Conservation (phyloP, 2,888 invertebrate species). For the Heliconius aoede region DNA sequence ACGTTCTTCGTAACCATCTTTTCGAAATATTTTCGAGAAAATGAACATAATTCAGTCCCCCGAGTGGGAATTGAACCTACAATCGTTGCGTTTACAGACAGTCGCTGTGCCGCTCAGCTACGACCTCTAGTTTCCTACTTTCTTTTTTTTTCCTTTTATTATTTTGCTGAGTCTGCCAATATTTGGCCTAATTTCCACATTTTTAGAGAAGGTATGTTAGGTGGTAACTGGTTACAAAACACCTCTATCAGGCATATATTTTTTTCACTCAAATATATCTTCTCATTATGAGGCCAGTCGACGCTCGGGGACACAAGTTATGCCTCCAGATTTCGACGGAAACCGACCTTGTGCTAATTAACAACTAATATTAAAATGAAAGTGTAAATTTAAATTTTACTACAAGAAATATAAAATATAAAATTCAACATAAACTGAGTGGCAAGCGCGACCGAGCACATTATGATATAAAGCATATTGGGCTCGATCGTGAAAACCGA, state of each 20-base stretch:
- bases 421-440: conserved; percentile 21
- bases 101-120: too few species aligned
- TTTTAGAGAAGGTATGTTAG: neutral
- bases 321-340: too few species aligned
- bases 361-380: too few species aligned
- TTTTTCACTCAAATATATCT: neutral
- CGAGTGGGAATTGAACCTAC: neutral
- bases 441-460: conserved; percentile 4
- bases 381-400: neutral
- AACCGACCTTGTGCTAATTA: too few species aligned
- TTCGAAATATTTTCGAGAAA: neutral
- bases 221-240: neutral
- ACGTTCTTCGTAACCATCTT: too few species aligned
- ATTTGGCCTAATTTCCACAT: neutral
- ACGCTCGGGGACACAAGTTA: too few species aligned
- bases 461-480: conserved; percentile 43
- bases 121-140: too few species aligned
- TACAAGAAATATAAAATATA: neutral
- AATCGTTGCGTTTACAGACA: too few species aligned
- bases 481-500: conserved; percentile 37
- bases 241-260: too few species aligned
- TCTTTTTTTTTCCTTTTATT: too few species aligned
- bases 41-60: neutral
- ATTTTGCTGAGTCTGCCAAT: too few species aligned
- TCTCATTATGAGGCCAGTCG: too few species aligned